phyloP scores from a whole-genome alignment of 1,140 invertebrate genomes.

The Drosophila orosa region DNA sequence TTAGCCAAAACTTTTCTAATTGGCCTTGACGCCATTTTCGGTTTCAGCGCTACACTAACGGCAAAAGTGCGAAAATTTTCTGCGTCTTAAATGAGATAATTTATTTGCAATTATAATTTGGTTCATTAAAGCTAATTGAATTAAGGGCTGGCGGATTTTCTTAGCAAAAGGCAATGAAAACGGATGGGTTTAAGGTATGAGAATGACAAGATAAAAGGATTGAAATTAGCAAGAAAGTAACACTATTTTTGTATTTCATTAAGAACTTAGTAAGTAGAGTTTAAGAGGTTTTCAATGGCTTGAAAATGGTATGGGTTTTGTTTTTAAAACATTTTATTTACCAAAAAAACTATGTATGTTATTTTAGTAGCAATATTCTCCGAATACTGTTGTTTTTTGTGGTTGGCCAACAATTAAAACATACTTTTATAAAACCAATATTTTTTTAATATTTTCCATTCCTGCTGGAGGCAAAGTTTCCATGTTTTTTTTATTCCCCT shows the following conservation, averaged over 20 bases:
- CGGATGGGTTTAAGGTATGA: conserved; percentile 1
- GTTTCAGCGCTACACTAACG: conserved; percentile 13
- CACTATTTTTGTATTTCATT: background rate
- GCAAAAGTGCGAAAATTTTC: conserved; percentile 33
- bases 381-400: background rate
- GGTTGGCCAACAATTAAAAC: background rate
- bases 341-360: background rate
- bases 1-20: conserved; percentile 52
- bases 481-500: background rate
- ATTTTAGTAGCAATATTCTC: background rate
- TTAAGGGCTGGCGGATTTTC: conserved; percentile 13
- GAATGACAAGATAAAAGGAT: conserved; percentile 13
- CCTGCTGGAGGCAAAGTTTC: background rate
- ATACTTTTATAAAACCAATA: background rate
- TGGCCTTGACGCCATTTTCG: conserved; percentile 48
- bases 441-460: background rate
- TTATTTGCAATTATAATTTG: conserved; percentile 60
- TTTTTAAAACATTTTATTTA: background rate
- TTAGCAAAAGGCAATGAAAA: conserved; percentile 3
- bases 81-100: conserved; percentile 42
- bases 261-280: background rate
- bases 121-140: conserved; percentile 53
- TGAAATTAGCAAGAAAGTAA: background rate
- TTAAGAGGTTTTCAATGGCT: background rate
- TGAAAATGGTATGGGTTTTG: background rate